Base-by-base conservation (phyloP, 2,888 invertebrate genomes). In the Epistrophe eligans region DNA sequence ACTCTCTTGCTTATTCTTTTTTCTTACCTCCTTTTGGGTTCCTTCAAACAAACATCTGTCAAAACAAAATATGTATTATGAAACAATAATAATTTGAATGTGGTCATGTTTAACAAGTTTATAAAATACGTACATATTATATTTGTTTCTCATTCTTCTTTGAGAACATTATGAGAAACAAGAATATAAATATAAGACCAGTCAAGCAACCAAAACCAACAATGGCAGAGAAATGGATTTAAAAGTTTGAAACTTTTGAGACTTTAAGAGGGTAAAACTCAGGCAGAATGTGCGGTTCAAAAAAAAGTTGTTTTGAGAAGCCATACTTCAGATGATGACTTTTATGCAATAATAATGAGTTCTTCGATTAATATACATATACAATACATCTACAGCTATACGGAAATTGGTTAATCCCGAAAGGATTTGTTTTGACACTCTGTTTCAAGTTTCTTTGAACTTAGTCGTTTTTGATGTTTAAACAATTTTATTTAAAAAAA, bases 21-120 rank as follows among this genome's bases (percentile, higher is more conserved):
- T 9, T 0, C n/a, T 28, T 15, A 28, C 32, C 55, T 32, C 17
- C 10, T 17, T 58, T 58, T 35, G 17, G 35, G 57, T 35, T n/a
- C 17, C 35, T 58, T 58, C 9, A 35, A 35, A 35, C 11, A 58
- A 66, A 35, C 48, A 66, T 35, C 66, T 70, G 55, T 55, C n/a
- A 24, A n/a, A 11, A 58, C 58, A 28, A 32, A 58, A 35, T 24
- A 19, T 50, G 11, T 32, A 58, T 57, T 50, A n/a, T 24, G 4
- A 52, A 70, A 55, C 55, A 70, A 70, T 70, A 70, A 55, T 70
- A 70, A 70, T 70, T 60, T 72, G 45, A 58, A 32, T 57, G 72
- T 45, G 45, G 72, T 72, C 55, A 55, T 72, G 72, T 72, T 72
- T 15, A 58, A 72, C 52, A 72, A 60, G 28, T 66, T 48, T 24